Evolutionary conservation across 92 coral and sea anemone species (phyloP).

Genomic region (Epizoanthus scotinus): DNA sequence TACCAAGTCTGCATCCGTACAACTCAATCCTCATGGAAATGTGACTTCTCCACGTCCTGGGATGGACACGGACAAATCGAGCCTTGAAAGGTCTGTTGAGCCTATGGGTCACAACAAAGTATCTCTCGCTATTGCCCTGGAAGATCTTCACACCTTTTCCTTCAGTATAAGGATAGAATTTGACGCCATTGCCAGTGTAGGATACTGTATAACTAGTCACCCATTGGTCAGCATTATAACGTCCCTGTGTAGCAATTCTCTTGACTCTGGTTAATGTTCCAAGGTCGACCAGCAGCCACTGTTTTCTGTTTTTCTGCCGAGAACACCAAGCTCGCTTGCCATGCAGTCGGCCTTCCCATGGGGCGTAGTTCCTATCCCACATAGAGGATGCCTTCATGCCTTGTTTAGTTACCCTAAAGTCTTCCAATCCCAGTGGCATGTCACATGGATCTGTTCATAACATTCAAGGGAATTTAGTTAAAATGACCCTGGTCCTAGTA

Average conservation of each 20-base stretch:
- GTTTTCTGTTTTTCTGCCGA: constrained; percentile 20
- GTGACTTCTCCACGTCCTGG: constrained; percentile 28
- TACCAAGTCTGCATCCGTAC: constrained; percentile 39
- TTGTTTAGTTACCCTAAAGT: constrained; percentile 35
- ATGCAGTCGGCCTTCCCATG: constrained; percentile 34
- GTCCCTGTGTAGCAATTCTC: constrained; percentile 42
- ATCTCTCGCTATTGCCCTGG: constrained; percentile 40
- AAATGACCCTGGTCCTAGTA: no score
- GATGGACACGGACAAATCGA: constrained; percentile 51
- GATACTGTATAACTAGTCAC: constrained; percentile 30
- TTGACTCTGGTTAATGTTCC: constrained; percentile 30
- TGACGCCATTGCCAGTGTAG: constrained; percentile 18
- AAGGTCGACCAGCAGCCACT: constrained; percentile 40
- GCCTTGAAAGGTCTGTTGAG: constrained; percentile 43
- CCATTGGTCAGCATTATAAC: constrained; percentile 37
- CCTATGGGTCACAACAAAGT: constrained; percentile 39
- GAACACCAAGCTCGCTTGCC: constrained; percentile 25
- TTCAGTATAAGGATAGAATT: constrained; percentile 21
- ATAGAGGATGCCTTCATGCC: constrained; percentile 31
- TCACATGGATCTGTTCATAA: constrained; percentile 35
- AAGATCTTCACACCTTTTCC: constrained; percentile 29
- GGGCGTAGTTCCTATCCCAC: constrained; percentile 32
- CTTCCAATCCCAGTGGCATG: constrained; percentile 35
- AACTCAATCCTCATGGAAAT: constrained; percentile 31
- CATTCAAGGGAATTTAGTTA: no score